Percentiles rank a stretch among this genome's conserved stretches.
Conservation (phyloP, 2,888 invertebrate genomes). For the Axea sp. region DNA sequence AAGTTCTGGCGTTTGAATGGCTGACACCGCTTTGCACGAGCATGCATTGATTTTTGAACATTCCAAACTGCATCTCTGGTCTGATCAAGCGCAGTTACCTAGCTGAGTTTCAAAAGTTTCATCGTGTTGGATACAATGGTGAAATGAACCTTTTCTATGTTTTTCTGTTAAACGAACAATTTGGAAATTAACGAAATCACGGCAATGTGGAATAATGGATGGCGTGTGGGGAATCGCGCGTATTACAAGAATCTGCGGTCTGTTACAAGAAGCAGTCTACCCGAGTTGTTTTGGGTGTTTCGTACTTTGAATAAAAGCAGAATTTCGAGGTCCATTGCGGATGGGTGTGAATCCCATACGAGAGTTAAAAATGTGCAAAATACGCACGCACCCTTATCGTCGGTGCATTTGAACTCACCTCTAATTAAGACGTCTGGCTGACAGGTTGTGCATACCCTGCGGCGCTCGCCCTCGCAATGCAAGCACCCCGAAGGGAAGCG, state of each 20-base stretch:
- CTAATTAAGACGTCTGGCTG: constrained; percentile 78
- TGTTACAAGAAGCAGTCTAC: constrained; percentile 3
- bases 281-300: constrained; percentile 15
- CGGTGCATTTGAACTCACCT: constrained; percentile 74
- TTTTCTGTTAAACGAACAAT: no score
- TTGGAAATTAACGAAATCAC: no score
- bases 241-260: neutral
- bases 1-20: no score
- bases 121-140: no score
- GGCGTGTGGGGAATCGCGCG: no score
- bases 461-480: constrained; percentile 74
- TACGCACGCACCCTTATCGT: constrained; percentile 66
- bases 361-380: constrained; percentile 64
- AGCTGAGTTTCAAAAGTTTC: no score
- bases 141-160: no score
- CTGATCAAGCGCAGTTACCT: no score
- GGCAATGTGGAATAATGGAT: neutral
- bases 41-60: no score
- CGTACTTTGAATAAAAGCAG: constrained; percentile 18
- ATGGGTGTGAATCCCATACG: constrained; percentile 33
- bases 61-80: no score
- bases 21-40: no score
- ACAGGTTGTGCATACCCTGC: constrained; percentile 72
- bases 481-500: constrained; percentile 66
- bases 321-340: constrained; percentile 44